Evolutionary conservation across 2,113 vertebrate species (phyloP).

Genomic region (Apistogramma diplotaenia): DNA sequence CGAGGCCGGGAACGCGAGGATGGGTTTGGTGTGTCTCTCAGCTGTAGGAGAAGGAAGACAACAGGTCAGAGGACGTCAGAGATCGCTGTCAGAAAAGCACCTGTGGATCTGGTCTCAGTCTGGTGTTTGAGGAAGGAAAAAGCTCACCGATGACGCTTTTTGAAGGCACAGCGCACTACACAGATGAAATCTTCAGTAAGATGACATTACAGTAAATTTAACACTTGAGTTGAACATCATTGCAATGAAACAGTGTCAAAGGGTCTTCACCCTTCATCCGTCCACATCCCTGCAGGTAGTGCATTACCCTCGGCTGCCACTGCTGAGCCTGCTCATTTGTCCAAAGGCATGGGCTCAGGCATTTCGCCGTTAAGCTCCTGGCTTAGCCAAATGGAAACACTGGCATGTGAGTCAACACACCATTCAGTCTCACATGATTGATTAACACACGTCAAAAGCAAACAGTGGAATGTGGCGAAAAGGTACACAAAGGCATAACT

Average conservation of each 20-base stretch:
- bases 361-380: slow-evolving; percentile 66
- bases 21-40: neutral
- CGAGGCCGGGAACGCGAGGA: neutral
- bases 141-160: neutral
- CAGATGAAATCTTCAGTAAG: neutral
- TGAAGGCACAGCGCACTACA: neutral
- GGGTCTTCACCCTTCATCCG: neutral
- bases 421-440: slow-evolving; percentile 75
- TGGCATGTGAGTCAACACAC: slow-evolving; percentile 74
- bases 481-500: slow-evolving; percentile 75
- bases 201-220: neutral
- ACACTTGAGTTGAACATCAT: neutral
- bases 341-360: slow-evolving; percentile 62
- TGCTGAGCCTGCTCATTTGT: slow-evolving; percentile 69
- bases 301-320: slow-evolving; percentile 37
- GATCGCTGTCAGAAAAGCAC: neutral
- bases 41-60: slow-evolving; percentile 10
- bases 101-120: neutral
- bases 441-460: slow-evolving; percentile 76
- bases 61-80: neutral
- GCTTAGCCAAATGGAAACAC: slow-evolving; percentile 76
- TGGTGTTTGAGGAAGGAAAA: neutral
- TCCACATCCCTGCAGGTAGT: slow-evolving; percentile 43
- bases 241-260: neutral
- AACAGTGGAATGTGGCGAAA: slow-evolving; percentile 75